Base-by-base conservation (phyloP, 1,140 invertebrate genomes). In the Drosophila rhopaloa region DNA sequence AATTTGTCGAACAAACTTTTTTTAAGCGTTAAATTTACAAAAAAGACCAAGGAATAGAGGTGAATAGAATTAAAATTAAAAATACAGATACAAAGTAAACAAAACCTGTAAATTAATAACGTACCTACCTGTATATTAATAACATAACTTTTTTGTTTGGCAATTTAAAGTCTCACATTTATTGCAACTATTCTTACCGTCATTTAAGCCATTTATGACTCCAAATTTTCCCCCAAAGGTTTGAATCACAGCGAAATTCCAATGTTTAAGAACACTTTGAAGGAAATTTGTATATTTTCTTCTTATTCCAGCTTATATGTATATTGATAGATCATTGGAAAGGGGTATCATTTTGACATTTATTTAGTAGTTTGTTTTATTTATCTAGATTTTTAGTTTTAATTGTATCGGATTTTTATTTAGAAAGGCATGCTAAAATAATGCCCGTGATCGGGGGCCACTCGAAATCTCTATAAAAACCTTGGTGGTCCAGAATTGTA, bases 391-490 rank as follows among this genome's bases (percentile, higher is more conserved):
- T 76, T 56, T 76, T 76, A 75, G 41, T 66, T 76, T 58, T 76
- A 58, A 67, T 67, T 76, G 51, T 76, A 76, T 76, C 75, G 53
- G 54, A 59, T 76, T 76, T 75, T 58, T 76, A 59, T 73, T 90
- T 53, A 91, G 77, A 92, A 91, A 81, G 88, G 91, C 79, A 89
- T 91, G 80, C 81, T 90, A 79, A 91, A 92, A 86, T 90, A 91
- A 67, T 80, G 73, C 70, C 81, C 88, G 72, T 79, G 72, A 74
- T 92, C 84, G 70, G 79, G 85, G 75, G 77, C 91, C 67, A 91
- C 77, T 78, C 79, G 78, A 76, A 91, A 81, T 82, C 82, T 92
- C 88, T 92, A 92, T 92, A 92, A 92, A 82, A 90, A 92, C 62
- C 91, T 81, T 59, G 91, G 90, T 77, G 91, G 91, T 67, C 82